phyloP scores from a whole-genome alignment of 2,888 invertebrate species.

The Ennomos quercinarius region DNA sequence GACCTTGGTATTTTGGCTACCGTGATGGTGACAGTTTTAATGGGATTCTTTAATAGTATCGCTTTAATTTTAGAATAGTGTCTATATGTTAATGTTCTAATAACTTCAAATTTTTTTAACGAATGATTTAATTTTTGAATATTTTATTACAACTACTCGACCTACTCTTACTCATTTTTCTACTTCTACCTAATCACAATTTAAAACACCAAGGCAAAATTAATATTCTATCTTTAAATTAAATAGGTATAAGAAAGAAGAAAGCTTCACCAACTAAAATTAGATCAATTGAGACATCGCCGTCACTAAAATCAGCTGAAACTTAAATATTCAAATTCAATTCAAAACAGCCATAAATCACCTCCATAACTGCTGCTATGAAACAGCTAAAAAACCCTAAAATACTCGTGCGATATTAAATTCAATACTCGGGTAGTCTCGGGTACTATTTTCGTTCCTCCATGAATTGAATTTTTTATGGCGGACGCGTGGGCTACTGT shows the following conservation, averaged over 20 bases:
- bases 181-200: too few relatives aligned
- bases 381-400: conserved; percentile 50
- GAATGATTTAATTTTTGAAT: too few relatives aligned
- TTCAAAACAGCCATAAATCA: conserved; percentile 60
- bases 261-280: conserved; percentile 11
- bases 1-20: conserved; percentile 59
- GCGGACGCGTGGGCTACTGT: conserved; percentile 68
- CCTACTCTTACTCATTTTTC: too few relatives aligned
- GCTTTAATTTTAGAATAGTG: too few relatives aligned
- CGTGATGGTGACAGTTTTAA: conserved; percentile 45
- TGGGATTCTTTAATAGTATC: conserved; percentile 36
- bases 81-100: too few relatives aligned
- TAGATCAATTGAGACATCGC: conserved; percentile 23
- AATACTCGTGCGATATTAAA: conserved; percentile 63
- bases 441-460: conserved; percentile 68
- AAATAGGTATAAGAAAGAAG: too few relatives aligned
- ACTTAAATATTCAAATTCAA: conserved; percentile 53
- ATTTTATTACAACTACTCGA: too few relatives aligned
- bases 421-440: conserved; percentile 48
- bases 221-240: too few relatives aligned
- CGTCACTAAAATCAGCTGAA: conserved; percentile 50
- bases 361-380: conserved; percentile 43
- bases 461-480: conserved; percentile 80
- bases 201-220: too few relatives aligned
- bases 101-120: too few relatives aligned